Evolutionary conservation across 2,888 invertebrate species (phyloP), one percentile per base, ranked within the genome.

Genomic region (Ernsta delagoae): DNA sequence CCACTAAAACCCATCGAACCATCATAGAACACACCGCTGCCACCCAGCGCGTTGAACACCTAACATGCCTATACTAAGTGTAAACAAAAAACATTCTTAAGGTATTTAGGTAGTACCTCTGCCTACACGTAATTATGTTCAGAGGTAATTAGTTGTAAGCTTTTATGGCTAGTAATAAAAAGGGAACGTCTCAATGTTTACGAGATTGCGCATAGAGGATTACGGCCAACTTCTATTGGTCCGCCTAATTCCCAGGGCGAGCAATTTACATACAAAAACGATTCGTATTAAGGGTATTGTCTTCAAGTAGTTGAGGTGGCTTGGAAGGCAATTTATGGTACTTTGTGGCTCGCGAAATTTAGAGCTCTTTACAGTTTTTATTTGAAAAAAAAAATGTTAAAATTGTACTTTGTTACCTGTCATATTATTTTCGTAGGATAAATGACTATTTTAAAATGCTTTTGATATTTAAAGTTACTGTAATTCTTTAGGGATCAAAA

Each of bases 141-240:
- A 72, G 71, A 73, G 73, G 78, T 75, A 78, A 80, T 80, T 77
- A 80, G 76, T 61, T 72, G 70, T 72, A 70, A 67, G 73, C 70
- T 80, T 80, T 61, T 80, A 80, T 75, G 70, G 75, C 68, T 16
- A 62, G 73, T 72, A 75, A 77, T 80, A 80, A 79, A 77, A 61
- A 70, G 53, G 8, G 8, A 50, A 50, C 50, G 16, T 50, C 50
- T 50, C 16, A 50, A 50, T 50, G 50, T 50, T 50, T 50, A 50
- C 50, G 50, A 50, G 50, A 50, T 16, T 7, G 50, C 50, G 50
- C 11, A 12, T 12, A 1, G 50, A 50, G 50, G 50, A 50, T 50
- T 50, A 50, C 50, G 50, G 8, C 8, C 50, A 16, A 50, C 16
- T 50, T 16, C 16, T 16, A 50, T 50, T 16, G 50, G 50, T 50